Conservation (phyloP, 2,888 invertebrate species). For the Tigriopus californicus region DNA sequence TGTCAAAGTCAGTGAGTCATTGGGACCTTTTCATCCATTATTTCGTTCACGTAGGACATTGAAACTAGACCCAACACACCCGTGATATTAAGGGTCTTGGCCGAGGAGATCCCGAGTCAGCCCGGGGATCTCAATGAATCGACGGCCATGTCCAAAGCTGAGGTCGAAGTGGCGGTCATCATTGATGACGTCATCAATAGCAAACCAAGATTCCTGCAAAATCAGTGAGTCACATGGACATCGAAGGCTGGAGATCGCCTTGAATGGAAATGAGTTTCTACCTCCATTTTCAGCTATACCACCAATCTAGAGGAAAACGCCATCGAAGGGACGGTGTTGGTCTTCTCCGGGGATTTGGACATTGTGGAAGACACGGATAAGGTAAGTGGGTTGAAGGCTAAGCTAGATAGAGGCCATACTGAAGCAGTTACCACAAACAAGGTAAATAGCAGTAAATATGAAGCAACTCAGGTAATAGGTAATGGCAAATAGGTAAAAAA, state of each 20-base stretch:
- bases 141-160: neutral
- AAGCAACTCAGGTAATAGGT: too few species aligned
- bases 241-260: too few species aligned
- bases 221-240: neutral
- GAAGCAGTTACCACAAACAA: too few species aligned
- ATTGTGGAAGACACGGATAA: neutral
- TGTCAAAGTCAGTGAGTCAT: neutral
- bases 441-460: too few species aligned
- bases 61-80: neutral
- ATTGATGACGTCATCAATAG: neutral
- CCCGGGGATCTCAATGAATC: neutral
- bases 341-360: neutral
- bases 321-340: neutral
- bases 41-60: neutral
- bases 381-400: neutral
- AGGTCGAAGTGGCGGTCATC: neutral
- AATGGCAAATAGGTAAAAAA: too few species aligned
- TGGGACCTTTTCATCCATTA: too few species aligned
- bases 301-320: neutral
- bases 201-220: neutral
- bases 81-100: neutral
- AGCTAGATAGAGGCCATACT: too few species aligned
- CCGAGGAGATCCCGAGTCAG: neutral
- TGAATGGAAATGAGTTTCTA: too few species aligned
- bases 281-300: neutral